These are phyloP conservation scores for Mercenaria mercenaria DNA, from an alignment of 1,140 invertebrate genomes.

Conservation along the genomic window DNA sequence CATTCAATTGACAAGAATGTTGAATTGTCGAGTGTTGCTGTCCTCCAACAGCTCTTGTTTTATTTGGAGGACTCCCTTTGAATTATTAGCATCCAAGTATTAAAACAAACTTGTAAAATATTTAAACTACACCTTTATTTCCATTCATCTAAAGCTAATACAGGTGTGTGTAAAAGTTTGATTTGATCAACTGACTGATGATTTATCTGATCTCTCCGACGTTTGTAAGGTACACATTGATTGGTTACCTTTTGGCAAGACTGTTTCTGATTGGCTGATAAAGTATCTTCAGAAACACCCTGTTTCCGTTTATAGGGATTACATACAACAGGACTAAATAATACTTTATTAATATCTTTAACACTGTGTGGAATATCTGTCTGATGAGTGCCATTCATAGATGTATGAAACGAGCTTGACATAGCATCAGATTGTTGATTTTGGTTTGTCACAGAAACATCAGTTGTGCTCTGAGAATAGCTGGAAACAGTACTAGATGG, in stretches of 20 bases:
- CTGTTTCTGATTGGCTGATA: not conserved
- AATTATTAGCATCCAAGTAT: too few relatives aligned
- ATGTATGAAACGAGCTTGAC: too few relatives aligned
- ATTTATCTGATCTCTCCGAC: not conserved
- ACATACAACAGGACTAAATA: not conserved
- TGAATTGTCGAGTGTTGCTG: too few relatives aligned
- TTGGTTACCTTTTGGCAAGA: not conserved
- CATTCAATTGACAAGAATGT: too few relatives aligned
- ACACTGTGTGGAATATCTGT: not conserved
- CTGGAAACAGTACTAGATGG: not conserved
- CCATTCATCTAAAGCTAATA: not conserved
- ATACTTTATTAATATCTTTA: not conserved
- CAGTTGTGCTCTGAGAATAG: not conserved
- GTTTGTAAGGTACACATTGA: constrained; percentile 51
- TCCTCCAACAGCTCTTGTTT: too few relatives aligned
- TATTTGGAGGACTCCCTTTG: too few relatives aligned
- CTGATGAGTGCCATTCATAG: not conserved
- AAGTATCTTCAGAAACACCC: not conserved
- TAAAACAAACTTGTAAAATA: too few relatives aligned
- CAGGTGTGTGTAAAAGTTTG: constrained; percentile 26
- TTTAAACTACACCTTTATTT: not conserved
- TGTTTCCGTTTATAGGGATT: not conserved
- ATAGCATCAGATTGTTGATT: too few relatives aligned
- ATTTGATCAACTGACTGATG: not conserved
- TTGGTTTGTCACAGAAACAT: not conserved